Evolutionary conservation across 2,113 vertebrate species (phyloP).

Genomic region (Acrocephalus kingi): DNA sequence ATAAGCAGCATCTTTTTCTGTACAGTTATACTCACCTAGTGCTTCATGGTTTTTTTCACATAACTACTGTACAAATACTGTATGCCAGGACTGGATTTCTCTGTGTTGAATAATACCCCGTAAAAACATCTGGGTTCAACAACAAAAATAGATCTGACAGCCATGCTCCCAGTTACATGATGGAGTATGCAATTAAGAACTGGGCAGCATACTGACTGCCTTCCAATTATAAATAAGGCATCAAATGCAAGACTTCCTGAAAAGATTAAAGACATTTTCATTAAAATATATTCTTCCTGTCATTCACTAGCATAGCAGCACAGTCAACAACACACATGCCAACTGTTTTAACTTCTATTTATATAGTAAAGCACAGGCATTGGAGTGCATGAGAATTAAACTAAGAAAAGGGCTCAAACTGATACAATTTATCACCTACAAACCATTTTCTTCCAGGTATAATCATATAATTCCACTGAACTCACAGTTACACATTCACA

Average conservation of each 20-base stretch:
- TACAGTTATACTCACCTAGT: background rate
- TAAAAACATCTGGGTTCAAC: background rate
- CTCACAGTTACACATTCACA: background rate
- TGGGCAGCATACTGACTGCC: background rate
- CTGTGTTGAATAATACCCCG: background rate
- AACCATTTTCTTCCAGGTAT: background rate
- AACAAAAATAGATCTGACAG: background rate
- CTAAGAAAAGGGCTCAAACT: background rate
- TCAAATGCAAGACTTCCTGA: background rate
- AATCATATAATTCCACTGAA: background rate
- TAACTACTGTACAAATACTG: background rate
- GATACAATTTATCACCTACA: background rate
- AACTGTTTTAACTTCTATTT: constrained; percentile 2
- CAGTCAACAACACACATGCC: background rate
- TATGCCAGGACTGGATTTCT: background rate
- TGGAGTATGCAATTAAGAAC: background rate
- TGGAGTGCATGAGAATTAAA: background rate
- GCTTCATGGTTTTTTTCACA: background rate
- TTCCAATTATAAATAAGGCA: background rate
- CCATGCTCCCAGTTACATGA: background rate
- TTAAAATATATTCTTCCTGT: background rate
- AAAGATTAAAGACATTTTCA: background rate
- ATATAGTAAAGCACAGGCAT: background rate
- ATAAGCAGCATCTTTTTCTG: background rate
- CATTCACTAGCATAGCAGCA: background rate